phyloP scores from a whole-genome alignment of 2,888 invertebrate species.

The Agonopterix arenella region DNA sequence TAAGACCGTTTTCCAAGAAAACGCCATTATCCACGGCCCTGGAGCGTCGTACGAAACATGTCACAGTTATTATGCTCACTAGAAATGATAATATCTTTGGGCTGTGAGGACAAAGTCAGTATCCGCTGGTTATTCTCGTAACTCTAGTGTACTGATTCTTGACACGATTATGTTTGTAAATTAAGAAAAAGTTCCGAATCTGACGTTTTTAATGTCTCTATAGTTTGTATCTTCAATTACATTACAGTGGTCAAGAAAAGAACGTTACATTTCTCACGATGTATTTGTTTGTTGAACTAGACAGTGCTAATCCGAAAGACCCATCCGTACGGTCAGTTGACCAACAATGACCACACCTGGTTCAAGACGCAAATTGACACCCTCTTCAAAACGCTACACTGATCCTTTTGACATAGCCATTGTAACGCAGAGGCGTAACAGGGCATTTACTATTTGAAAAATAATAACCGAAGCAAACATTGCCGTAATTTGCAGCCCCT shows the following conservation, averaged over 20 bases:
- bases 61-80: conserved; percentile 74
- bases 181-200: conserved; percentile 21
- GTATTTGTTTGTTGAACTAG: conserved; percentile 49
- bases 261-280: conserved; percentile 61
- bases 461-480: conserved; percentile 65
- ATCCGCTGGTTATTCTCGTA: conserved; percentile 41
- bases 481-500: conserved; percentile 58
- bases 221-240: neutral
- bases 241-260: conserved; percentile 16
- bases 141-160: conserved; percentile 47
- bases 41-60: conserved; percentile 66
- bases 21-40: conserved; percentile 63
- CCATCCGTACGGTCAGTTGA: conserved; percentile 64
- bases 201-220: neutral
- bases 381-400: conserved; percentile 49
- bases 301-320: conserved; percentile 57
- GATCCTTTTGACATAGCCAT: conserved; percentile 53
- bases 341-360: conserved; percentile 66
- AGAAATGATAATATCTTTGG: conserved; percentile 69
- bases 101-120: conserved; percentile 48
- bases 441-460: conserved; percentile 45
- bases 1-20: conserved; percentile 67
- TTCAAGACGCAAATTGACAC: conserved; percentile 55
- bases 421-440: conserved; percentile 56
- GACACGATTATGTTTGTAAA: conserved; percentile 39